Evolutionary conservation across 2,113 vertebrate species (phyloP), one percentile per base, ranked within the genome.

Genomic region (Emydocephalus ijimae): DNA sequence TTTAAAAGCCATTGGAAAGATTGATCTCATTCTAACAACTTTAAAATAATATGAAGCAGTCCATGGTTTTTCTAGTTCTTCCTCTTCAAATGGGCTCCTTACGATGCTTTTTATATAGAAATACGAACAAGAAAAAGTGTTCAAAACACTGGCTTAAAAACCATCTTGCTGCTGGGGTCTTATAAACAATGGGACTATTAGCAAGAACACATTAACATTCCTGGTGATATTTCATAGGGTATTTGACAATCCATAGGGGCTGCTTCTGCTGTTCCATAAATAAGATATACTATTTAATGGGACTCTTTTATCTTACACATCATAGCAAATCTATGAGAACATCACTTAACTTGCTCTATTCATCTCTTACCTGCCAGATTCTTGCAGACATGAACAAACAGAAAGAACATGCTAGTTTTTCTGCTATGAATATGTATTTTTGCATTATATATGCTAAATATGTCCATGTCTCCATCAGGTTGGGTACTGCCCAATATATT

Each of bases 241-340:
- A 96, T 97, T 97, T 97, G 97, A 97, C 95, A 97, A 97, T 96
- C 96, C 96, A 93, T 94, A 95, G 96, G 96, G 97, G 95, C 94
- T 95, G 95, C 93, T 97, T 97, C 94, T 96, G 39, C 92, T 96
- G 97, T 91, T 95, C 96, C 93, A 97, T 97, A 97, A 97, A 97
- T 97, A 97, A 97, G 95, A 97, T 96, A 97, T 96, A 97, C 95
- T 97, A 96, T 97, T 95, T 97, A 97, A 97, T 96, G 95, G 91
- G 85, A 95, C 61, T 97, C 94, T 97, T 97, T 98, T 96, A 97
- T 98, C 97, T 96, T 96, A 91, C 59, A 96, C 86, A 96, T 98
- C 97, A 97, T 55, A 95, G 93, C 89, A 96, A 96, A 97, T 97
- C 96, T 96, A 91, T 55, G 92, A 96, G 95, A 97, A 96, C 93